phyloP scores from a whole-genome alignment of 1,140 invertebrate genomes.

The Hycleus phaleratus region DNA sequence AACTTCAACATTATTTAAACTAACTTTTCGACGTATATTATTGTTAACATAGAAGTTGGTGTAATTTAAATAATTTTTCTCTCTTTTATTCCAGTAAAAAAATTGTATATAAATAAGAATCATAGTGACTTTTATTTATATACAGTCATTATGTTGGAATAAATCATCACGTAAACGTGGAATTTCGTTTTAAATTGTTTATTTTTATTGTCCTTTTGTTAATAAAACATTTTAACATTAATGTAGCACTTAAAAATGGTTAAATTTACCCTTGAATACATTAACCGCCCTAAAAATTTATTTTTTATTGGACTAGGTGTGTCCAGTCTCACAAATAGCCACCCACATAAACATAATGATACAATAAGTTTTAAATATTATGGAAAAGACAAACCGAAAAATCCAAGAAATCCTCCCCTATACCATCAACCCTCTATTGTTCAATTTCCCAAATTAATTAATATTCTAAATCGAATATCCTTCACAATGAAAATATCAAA shows the following conservation, averaged over 20 bases:
- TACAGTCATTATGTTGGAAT: constrained; percentile 7
- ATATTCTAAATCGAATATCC: too few species aligned
- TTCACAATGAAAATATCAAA: too few species aligned
- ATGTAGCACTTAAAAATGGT: constrained; percentile 12
- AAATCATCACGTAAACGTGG: constrained; percentile 12
- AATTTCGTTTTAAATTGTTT: constrained; percentile 12
- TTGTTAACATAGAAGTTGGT: too few species aligned
- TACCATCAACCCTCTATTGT: too few species aligned
- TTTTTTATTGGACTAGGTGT: constrained; percentile 16
- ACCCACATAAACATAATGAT: constrained; percentile 3
- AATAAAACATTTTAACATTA: constrained; percentile 16
- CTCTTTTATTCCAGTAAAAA: too few species aligned
- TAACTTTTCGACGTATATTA: too few species aligned
- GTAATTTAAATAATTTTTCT: too few species aligned
- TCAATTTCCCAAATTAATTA: too few species aligned
- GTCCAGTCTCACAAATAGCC: constrained; percentile 12
- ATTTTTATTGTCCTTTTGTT: constrained; percentile 14
- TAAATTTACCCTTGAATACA: constrained; percentile 15
- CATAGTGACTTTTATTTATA: too few species aligned
- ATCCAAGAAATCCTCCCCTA: not conserved
- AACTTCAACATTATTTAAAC: too few species aligned
- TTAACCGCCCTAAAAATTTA: constrained; percentile 16
- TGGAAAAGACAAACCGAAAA: constrained; percentile 4
- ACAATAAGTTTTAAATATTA: constrained; percentile 10
- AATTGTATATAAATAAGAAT: too few species aligned